Base-by-base conservation (phyloP, 2,797 vertebrate species). In the Myotis daubentonii region DNA sequence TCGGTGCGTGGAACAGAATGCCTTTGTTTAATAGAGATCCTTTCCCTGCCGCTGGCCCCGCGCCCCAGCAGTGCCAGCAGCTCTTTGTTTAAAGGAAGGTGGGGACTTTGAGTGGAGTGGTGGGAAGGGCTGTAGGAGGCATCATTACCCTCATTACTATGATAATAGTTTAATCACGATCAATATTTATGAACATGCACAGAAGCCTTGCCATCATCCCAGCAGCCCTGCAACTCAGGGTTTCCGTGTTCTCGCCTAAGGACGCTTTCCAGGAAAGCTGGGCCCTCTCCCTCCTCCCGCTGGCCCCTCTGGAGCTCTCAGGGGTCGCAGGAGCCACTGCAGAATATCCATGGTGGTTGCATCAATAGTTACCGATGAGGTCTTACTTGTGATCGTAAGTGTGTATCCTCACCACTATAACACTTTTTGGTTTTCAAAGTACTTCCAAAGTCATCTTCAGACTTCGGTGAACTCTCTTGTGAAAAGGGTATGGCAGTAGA, bases 91-190 rank as follows among this genome's bases (percentile, higher is more conserved):
- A 76, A 76, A 66, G 78, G 94, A 95, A 92, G 76, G 86, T 89
- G 68, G 83, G 23, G 41, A 62, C 93, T 93, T 84, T 1, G 89
- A 87, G 91, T 53, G 30, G 72, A 68, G 68, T 78, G 80, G 47
- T 94, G 80, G 91, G 87, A 60, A 62, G 41, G 86, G 71, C 86
- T 93, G 81, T 41, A 82, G 87, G 87, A 97, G 90, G 80, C 66
- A 88, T 89, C 86, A 91, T 89, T 75, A 90, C 30, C 38, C 94
- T 95, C 85, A 80, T 95, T 94, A 95, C 92, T 97, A 93, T 95
- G 95, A 89, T 96, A 96, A 94, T 78, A 92, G 94, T 96, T 96
- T 94, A 96, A 92, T 96, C 93, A 94, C 76, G 93, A 91, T 91
- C 81, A 93, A 94, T 91, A 95, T 92, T 96, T 97, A 94, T 94